phyloP scores from a whole-genome alignment of 2,888 invertebrate species.

The Diachrysia chrysitis region DNA sequence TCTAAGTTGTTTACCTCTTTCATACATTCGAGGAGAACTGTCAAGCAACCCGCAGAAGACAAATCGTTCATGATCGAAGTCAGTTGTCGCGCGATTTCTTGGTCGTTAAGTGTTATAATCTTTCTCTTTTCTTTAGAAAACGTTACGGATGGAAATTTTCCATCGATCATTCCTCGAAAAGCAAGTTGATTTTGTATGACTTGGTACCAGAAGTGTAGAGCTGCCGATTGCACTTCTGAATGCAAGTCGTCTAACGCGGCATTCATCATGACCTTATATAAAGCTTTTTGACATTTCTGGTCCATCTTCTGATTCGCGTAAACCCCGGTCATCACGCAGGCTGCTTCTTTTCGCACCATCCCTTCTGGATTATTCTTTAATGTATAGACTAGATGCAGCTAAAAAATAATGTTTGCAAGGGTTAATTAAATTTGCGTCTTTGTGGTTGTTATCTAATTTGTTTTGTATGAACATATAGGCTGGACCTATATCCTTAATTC shows the following conservation, averaged over 20 bases:
- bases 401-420: conserved; percentile 43
- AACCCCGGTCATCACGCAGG: conserved; percentile 88
- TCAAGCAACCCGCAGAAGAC: conserved; percentile 91
- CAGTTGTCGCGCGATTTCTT: conserved; percentile 89
- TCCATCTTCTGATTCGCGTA: conserved; percentile 90
- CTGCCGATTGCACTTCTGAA: conserved; percentile 93
- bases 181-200: conserved; percentile 87
- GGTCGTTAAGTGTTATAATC: conserved; percentile 91
- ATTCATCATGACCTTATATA: conserved; percentile 89
- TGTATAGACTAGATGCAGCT: conserved; percentile 86
- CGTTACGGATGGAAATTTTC: conserved; percentile 91
- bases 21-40: conserved; percentile 90
- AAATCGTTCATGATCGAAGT: conserved; percentile 90
- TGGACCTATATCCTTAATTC: too few species aligned
- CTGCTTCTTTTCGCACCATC: conserved; percentile 91
- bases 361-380: conserved; percentile 91
- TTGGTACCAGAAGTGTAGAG: conserved; percentile 91
- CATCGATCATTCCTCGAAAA: conserved; percentile 92
- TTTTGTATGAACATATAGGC: not conserved
- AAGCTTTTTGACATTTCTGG: conserved; percentile 77
- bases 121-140: conserved; percentile 93
- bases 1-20: conserved; percentile 90
- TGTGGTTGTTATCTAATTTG: not conserved
- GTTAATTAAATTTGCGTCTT: not conserved
- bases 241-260: conserved; percentile 91